Evolutionary conservation across 1,140 invertebrate species (phyloP).

Genomic region (Pemphigus obesinymphae): DNA sequence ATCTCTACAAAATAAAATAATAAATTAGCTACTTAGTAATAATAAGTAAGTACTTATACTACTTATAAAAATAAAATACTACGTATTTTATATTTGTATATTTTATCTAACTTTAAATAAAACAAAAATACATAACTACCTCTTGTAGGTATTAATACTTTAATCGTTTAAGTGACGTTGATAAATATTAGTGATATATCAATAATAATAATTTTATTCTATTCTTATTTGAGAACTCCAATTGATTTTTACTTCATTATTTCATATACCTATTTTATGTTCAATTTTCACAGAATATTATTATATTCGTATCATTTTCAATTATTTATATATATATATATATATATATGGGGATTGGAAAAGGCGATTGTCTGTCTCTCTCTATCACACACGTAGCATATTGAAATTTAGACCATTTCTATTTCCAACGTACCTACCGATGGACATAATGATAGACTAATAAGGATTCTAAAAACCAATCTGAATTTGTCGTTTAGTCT

Average conservation of each 20-base stretch:
- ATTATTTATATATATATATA: too few species aligned
- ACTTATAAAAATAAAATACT: too few species aligned
- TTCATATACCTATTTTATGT: not conserved
- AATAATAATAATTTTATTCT: not conserved
- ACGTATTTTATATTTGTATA: too few species aligned
- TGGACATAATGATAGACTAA: too few species aligned
- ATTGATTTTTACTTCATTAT: not conserved
- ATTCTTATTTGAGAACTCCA: not conserved
- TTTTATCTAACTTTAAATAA: not conserved
- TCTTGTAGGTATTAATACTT: not conserved
- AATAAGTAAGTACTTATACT: not conserved
- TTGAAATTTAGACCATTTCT: too few species aligned
- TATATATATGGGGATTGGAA: too few species aligned
- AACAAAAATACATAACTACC: not conserved
- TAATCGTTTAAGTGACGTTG: not conserved
- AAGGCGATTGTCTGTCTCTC: too few species aligned
- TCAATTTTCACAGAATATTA: not conserved
- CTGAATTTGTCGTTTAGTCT: too few species aligned
- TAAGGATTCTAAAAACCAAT: too few species aligned
- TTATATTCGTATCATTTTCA: too few species aligned
- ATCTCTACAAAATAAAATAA: not conserved
- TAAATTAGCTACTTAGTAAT: not conserved
- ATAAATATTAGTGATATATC: not conserved
- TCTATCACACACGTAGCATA: too few species aligned
- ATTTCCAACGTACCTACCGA: too few species aligned